Evolutionary conservation across 1,140 invertebrate genomes (phyloP).

Genomic region (Drosophila lacertosa): DNA sequence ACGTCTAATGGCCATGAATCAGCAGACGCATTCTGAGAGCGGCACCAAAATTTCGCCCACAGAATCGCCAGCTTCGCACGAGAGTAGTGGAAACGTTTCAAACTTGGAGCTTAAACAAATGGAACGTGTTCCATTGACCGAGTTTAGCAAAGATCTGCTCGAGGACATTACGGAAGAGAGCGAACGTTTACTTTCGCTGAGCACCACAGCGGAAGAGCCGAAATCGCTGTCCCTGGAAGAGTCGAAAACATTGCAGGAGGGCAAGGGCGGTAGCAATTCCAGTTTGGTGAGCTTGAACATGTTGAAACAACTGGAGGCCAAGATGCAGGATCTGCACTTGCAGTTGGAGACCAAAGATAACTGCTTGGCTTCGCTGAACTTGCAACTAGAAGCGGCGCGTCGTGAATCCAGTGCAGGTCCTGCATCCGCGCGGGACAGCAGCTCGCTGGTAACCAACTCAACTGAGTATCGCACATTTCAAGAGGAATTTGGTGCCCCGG

Average conservation of each 20-base stretch:
- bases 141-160: constrained; percentile 76
- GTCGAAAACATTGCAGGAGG: constrained; percentile 52
- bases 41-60: constrained; percentile 56
- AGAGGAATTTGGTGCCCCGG: constrained; percentile 84
- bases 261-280: constrained; percentile 32
- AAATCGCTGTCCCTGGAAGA: constrained; percentile 71
- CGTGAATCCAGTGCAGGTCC: constrained; percentile 67
- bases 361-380: constrained; percentile 81
- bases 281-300: constrained; percentile 73
- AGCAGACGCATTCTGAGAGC: constrained; percentile 42
- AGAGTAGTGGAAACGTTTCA: not conserved
- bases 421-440: constrained; percentile 80
- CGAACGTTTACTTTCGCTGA: constrained; percentile 67
- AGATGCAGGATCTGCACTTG: constrained; percentile 83
- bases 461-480: constrained; percentile 85
- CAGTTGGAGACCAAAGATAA: constrained; percentile 84
- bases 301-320: constrained; percentile 72
- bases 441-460: constrained; percentile 79
- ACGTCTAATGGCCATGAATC: constrained; percentile 69
- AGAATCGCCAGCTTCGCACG: constrained; percentile 32
- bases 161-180: constrained; percentile 83
- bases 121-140: constrained; percentile 69
- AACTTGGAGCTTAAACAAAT: constrained; percentile 67
- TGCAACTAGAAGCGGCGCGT: constrained; percentile 83
- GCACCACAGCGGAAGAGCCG: constrained; percentile 67